Base-by-base conservation (phyloP, 2,797 vertebrate species). In the Acestrorhynchus altus region DNA sequence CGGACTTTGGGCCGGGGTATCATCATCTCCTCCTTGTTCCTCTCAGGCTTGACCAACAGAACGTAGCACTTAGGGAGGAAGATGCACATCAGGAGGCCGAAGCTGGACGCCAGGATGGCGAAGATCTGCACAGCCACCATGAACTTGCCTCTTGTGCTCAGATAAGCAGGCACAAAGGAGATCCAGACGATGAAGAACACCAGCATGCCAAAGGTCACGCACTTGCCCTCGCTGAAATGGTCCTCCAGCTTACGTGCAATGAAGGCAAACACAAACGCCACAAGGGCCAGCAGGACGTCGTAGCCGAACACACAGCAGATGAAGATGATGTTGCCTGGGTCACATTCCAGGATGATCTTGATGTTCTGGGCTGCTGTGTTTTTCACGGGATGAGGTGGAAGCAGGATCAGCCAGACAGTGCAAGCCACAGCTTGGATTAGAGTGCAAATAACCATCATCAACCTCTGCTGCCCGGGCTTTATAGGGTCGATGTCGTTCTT, bases 91-190 rank as follows among this genome's bases (percentile, higher is more conserved):
- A 96, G 88, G 77, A 97, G 88, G 49, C 95, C 96, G 1, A 96
- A 95, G 88, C 94, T 96, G 72, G 94, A 96, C 0, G 95, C 95
- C 85, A 96, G 79, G 79, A 96, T 95, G 51, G 95, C 95, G 76
- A 97, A 97, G 76, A 96, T 96, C 87, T 97, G 95, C 60, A 96
- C 94, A 0, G 95, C 95, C 16, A 96, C 95, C 92, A 96, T 95
- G 88, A 96, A 96, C 85, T 96, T 96, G 35, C 95, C 95, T 3
- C 94, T 93, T 0, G 95, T 96, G 91, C 94, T 96, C 81, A 96
- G 88, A 82, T 95, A 96, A 18, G 94, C 95, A 0, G 95, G 95
- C 31, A 96, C 93, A 10, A 96, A 96, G 61, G 95, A 96, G 88
- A 95, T 95, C 93, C 95, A 97, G 82, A 96, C 89, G 0, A 96